Conservation (phyloP, 2,113 vertebrate genomes). For the Gymnarchus niloticus region DNA sequence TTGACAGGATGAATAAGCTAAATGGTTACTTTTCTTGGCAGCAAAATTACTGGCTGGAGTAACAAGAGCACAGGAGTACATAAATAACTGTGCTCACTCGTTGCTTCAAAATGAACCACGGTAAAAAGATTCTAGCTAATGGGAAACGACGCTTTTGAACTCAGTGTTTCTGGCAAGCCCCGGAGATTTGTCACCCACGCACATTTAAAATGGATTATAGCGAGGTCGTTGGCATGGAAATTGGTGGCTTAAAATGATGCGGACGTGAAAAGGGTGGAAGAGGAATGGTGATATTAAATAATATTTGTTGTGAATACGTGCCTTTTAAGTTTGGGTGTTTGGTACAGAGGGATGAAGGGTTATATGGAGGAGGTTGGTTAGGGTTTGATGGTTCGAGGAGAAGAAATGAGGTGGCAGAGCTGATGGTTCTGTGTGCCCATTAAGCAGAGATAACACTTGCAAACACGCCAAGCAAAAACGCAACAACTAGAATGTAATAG, state of each 20-base stretch:
- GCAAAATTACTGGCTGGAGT: not conserved
- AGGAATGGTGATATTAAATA: not conserved
- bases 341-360: not conserved
- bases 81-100: slow-evolving; percentile 14
- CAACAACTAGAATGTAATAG: not conserved
- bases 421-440: not conserved
- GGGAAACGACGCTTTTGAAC: not conserved
- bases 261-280: not conserved
- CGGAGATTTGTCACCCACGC: not conserved
- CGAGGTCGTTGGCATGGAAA: not conserved
- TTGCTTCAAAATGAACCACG: not conserved
- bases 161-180: not conserved
- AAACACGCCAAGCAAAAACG: not conserved
- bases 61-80: not conserved
- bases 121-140: not conserved
- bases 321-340: not conserved
- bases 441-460: not conserved
- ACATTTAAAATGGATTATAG: not conserved
- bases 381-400: too few relatives aligned
- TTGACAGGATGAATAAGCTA: not conserved
- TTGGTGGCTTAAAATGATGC: not conserved
- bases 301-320: not conserved
- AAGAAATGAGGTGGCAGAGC: not conserved
- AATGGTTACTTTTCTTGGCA: slow-evolving; percentile 15
- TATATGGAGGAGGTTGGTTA: not conserved